Conservation (phyloP, 2,113 vertebrate genomes). For the Antennarius striatus region DNA sequence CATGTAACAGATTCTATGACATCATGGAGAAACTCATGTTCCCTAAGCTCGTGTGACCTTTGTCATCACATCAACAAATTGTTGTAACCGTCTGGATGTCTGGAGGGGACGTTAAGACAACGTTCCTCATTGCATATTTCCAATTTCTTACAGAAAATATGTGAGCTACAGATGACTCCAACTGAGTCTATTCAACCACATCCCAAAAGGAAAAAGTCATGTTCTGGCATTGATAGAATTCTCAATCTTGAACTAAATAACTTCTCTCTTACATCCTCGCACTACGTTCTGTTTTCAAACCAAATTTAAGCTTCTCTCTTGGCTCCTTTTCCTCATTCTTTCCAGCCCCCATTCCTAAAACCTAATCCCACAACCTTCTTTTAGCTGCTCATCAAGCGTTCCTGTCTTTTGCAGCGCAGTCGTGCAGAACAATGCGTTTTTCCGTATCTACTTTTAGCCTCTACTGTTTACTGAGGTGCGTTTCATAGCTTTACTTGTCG, state of each 20-base stretch:
- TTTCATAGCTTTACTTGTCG: slow-evolving; percentile 25
- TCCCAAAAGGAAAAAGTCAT: neutral
- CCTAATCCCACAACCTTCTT: slow-evolving; percentile 50
- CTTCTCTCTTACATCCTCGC: slow-evolving; percentile 2
- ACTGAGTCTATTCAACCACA: neutral
- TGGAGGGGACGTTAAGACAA: neutral
- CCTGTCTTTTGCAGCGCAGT: slow-evolving; percentile 58
- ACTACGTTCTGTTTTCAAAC: slow-evolving; percentile 17
- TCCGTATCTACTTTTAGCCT: slow-evolving; percentile 67
- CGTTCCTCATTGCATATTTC: neutral
- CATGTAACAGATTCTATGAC: slow-evolving; percentile 60
- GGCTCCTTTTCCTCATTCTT: slow-evolving; percentile 17
- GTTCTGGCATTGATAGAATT: slow-evolving; percentile 1
- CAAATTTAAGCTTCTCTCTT: slow-evolving; percentile 35
- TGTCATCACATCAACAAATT: slow-evolving; percentile 27
- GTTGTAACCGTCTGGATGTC: slow-evolving; percentile 5
- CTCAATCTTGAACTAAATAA: slow-evolving; percentile 5
- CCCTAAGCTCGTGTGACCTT: slow-evolving; percentile 43
- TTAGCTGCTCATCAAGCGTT: slow-evolving; percentile 59
- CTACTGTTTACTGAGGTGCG: slow-evolving; percentile 30
- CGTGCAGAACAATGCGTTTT: slow-evolving; percentile 59
- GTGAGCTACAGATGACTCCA: neutral
- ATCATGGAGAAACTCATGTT: slow-evolving; percentile 70
- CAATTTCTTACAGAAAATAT: neutral
- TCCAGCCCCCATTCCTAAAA: slow-evolving; percentile 46